Evolutionary conservation across 2,113 vertebrate species (phyloP).

Genomic region (Montifringilla adamsi): DNA sequence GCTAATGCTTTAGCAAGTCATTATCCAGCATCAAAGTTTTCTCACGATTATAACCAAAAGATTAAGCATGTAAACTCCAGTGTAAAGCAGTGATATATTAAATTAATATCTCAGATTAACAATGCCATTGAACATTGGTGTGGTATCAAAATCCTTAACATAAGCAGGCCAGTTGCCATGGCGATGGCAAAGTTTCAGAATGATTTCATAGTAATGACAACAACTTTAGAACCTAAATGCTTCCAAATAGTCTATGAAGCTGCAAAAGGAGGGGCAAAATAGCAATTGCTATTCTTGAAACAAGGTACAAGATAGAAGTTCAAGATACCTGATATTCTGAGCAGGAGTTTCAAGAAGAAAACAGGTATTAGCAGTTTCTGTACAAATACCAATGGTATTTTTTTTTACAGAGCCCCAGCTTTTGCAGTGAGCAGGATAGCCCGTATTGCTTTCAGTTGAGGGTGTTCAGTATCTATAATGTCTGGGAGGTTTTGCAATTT

Average conservation of each 20-base stretch:
- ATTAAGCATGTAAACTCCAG: background rate
- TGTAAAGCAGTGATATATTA: background rate
- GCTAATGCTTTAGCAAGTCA: background rate
- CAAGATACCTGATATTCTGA: background rate
- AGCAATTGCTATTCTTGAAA: background rate
- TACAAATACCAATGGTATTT: background rate
- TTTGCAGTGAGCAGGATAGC: background rate
- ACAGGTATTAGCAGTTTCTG: background rate
- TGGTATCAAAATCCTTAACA: background rate
- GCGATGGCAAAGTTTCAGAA: conserved; percentile 19
- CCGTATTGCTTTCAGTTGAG: background rate
- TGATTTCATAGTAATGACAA: background rate
- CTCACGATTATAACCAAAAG: background rate
- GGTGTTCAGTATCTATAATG: background rate
- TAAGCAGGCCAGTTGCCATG: conserved; percentile 7
- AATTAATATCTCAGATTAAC: conserved; percentile 14
- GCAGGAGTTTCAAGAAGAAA: background rate
- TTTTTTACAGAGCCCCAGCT: background rate
- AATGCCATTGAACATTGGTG: background rate
- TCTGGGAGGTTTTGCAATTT: background rate
- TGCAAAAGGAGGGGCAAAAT: background rate
- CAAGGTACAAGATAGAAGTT: background rate
- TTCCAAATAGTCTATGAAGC: background rate
- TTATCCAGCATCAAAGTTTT: background rate
- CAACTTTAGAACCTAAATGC: background rate